Conservation (phyloP, 2,113 vertebrate species). For the Takifugu bimaculatus region DNA sequence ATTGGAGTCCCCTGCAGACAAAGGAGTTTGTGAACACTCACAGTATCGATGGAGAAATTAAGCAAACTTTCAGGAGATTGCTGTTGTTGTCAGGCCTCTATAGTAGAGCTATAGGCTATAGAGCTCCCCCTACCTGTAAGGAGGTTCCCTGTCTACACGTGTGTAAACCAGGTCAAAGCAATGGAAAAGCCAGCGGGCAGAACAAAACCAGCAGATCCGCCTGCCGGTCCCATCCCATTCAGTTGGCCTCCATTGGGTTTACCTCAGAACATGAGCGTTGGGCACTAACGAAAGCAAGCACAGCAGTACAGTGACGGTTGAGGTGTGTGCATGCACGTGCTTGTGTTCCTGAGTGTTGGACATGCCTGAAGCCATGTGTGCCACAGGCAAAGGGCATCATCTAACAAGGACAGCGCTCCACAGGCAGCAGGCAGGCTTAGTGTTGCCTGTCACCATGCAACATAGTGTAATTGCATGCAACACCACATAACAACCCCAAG, state of each 20-base stretch:
- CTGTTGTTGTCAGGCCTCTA: conserved; percentile 50
- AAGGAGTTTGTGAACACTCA: conserved; percentile 59
- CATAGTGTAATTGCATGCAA: conserved; percentile 57
- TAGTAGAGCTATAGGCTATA: conserved; percentile 42
- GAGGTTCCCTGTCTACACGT: conserved; percentile 67
- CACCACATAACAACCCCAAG: conserved; percentile 21
- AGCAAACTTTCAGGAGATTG: conserved; percentile 60
- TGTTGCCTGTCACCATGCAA: conserved; percentile 68
- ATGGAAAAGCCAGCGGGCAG: conserved; percentile 64
- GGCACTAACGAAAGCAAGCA: conserved; percentile 71
- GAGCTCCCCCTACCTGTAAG: conserved; percentile 76
- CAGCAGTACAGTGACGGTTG: conserved; percentile 50
- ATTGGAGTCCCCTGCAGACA: conserved; percentile 68
- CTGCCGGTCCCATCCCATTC: conserved; percentile 48
- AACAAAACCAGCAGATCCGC: conserved; percentile 36
- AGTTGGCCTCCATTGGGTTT: conserved; percentile 60
- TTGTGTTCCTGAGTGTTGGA: conserved; percentile 54
- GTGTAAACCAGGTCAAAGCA: conserved; percentile 60
- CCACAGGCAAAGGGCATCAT: conserved; percentile 49
- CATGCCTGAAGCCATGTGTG: conserved; percentile 52
- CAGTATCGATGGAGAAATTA: conserved; percentile 68
- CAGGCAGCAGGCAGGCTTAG: conserved; percentile 38
- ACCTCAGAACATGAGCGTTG: conserved; percentile 70
- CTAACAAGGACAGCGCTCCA: conserved; percentile 59
- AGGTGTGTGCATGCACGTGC: conserved; percentile 42